Percentiles rank a stretch among this genome's conserved stretches.
Conservation (phyloP, 2,888 invertebrate genomes). For the Meta bourneti region DNA sequence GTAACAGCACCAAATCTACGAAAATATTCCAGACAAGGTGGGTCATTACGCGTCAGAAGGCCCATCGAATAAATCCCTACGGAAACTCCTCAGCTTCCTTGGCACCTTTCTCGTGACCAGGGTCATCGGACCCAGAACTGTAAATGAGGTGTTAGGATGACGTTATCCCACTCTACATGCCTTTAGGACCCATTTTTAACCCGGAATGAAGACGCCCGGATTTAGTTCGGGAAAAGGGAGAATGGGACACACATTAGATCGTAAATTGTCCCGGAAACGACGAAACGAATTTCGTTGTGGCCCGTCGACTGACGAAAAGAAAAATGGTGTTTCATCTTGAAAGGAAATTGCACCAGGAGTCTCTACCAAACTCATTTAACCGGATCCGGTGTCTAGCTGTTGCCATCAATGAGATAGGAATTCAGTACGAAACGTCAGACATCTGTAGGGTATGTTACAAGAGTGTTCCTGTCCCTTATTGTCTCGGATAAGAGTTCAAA, state of each 20-base stretch:
- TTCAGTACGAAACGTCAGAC: background rate
- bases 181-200: slow-evolving; percentile 13
- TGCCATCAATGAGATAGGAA: background rate
- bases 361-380: slow-evolving; percentile 18
- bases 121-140: background rate
- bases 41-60: too few relatives aligned
- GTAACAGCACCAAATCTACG: too few relatives aligned
- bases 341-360: slow-evolving; percentile 36
- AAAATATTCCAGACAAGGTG: too few relatives aligned
- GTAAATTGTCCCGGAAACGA: slow-evolving; percentile 36
- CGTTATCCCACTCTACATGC: slow-evolving; percentile 1
- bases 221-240: background rate
- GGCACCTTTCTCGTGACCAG: background rate
- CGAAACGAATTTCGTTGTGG: slow-evolving; percentile 15
- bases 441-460: background rate
- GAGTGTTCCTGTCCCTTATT: background rate
- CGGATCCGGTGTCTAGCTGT: slow-evolving; percentile 4
- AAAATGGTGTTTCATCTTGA: slow-evolving; percentile 19
- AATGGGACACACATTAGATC: slow-evolving; percentile 1
- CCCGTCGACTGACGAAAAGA: background rate
- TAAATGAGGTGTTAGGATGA: background rate
- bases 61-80: too few relatives aligned
- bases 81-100: background rate
- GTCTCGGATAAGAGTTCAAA: background rate
- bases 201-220: background rate